Percentiles rank a stretch among this genome's conserved stretches.
phyloP scores from a whole-genome alignment of 2,888 invertebrate genomes.

The Psylliodes chrysocephalus region DNA sequence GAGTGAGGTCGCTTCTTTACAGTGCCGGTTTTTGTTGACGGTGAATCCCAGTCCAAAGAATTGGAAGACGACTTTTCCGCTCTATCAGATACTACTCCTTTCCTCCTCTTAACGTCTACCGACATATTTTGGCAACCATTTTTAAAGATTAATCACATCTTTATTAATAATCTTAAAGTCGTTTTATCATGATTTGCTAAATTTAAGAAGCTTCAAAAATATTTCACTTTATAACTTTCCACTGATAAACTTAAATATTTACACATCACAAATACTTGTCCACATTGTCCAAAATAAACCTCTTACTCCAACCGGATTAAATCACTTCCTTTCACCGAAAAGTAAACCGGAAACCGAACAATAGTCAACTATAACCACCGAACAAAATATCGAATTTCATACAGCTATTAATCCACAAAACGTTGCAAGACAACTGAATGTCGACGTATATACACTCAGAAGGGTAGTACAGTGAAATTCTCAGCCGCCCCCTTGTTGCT shows the following conservation, averaged over 20 bases:
- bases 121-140: slow-evolving; percentile 46
- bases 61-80: slow-evolving; percentile 49
- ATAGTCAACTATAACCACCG: slow-evolving; percentile 18
- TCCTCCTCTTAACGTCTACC: slow-evolving; percentile 47
- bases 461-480: slow-evolving; percentile 30
- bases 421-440: slow-evolving; percentile 44
- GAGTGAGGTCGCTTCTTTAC: slow-evolving; percentile 75
- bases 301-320: neutral
- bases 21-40: slow-evolving; percentile 77
- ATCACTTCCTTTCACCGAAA: slow-evolving; percentile 17
- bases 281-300: neutral
- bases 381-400: slow-evolving; percentile 45
- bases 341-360: slow-evolving; percentile 20
- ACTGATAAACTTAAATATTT: neutral
- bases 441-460: slow-evolving; percentile 34
- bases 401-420: slow-evolving; percentile 47
- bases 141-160: slow-evolving; percentile 7
- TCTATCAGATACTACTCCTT: slow-evolving; percentile 46
- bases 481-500: slow-evolving; percentile 27
- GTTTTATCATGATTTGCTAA: too few species aligned
- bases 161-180: neutral
- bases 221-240: too few species aligned
- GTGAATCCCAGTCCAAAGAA: slow-evolving; percentile 77
- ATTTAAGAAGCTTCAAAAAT: too few species aligned
- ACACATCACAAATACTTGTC: neutral